A percentile compares a stretch with the other conserved stretches of the same genome.
Conservation (phyloP, 2,888 invertebrate genomes). For the Dolichopus griseipennis region DNA sequence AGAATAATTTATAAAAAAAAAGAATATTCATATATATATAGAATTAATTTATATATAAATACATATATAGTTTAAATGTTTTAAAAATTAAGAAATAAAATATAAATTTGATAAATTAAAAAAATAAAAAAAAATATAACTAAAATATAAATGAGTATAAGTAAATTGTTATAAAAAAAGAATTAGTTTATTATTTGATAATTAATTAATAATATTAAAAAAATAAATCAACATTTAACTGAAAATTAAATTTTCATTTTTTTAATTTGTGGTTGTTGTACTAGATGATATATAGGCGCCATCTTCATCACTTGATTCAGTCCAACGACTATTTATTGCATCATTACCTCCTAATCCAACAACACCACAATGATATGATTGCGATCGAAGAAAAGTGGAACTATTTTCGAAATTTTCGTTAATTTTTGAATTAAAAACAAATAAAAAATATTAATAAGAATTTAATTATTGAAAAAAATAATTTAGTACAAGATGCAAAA, state of each 20-base stretch:
- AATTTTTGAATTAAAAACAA: background rate
- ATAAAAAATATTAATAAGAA: background rate
- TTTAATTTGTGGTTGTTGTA: constrained; percentile 17
- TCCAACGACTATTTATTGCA: constrained; percentile 26
- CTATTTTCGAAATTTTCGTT: constrained; percentile 22
- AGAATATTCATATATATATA: too few relatives aligned
- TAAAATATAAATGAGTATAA: background rate
- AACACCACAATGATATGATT: constrained; percentile 51
- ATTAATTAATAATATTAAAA: background rate
- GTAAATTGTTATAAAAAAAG: background rate
- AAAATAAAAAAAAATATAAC: background rate
- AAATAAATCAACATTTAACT: background rate
- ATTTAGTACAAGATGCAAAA: too few relatives aligned
- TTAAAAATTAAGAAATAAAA: background rate
- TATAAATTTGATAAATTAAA: background rate
- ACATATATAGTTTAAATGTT: too few relatives aligned
- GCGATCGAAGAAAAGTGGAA: constrained; percentile 53
- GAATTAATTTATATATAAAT: too few relatives aligned
- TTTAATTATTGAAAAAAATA: constrained; percentile 10
- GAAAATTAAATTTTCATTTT: background rate
- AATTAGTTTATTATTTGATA: background rate
- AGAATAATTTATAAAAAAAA: too few relatives aligned
- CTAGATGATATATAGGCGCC: constrained; percentile 21
- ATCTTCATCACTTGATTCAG: constrained; percentile 27
- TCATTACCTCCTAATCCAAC: constrained; percentile 20